Percentiles rank a stretch among this genome's conserved stretches.
These are phyloP conservation scores for Tolypeutes matacus DNA, from an alignment of 2,797 vertebrate species.

Conservation along the genomic window DNA sequence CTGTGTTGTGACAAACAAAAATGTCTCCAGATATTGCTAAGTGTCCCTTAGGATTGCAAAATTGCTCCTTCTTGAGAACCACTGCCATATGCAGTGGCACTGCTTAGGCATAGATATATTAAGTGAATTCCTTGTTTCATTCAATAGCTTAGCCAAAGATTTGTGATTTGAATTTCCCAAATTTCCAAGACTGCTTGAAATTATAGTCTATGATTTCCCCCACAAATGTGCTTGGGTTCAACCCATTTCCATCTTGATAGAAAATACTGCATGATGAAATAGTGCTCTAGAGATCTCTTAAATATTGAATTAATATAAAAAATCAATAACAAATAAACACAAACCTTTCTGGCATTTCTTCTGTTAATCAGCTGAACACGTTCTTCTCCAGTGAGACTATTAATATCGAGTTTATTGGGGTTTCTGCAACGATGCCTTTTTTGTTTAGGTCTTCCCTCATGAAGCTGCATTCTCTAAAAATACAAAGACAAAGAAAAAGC, in stretches of 20 bases:
- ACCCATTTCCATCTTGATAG: not conserved
- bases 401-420: constrained; percentile 98
- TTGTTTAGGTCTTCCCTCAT: constrained; percentile 97
- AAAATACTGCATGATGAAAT: not conserved
- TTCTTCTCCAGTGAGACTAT: constrained; percentile 98
- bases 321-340: not conserved
- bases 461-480: constrained; percentile 94
- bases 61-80: no score
- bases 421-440: constrained; percentile 98
- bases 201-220: not conserved
- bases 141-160: not conserved
- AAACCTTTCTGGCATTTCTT: constrained; percentile 98
- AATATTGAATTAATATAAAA: not conserved
- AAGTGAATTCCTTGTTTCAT: constrained; percentile 1
- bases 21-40: no score
- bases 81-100: not conserved
- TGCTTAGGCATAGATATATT: not conserved
- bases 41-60: no score
- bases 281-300: not conserved
- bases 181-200: not conserved
- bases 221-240: not conserved
- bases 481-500: not conserved
- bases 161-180: not conserved
- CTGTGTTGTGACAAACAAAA: no score
- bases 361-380: constrained; percentile 98